Evolutionary conservation across 1,140 invertebrate species (phyloP).

Genomic region (Meloidogyne exigua): DNA sequence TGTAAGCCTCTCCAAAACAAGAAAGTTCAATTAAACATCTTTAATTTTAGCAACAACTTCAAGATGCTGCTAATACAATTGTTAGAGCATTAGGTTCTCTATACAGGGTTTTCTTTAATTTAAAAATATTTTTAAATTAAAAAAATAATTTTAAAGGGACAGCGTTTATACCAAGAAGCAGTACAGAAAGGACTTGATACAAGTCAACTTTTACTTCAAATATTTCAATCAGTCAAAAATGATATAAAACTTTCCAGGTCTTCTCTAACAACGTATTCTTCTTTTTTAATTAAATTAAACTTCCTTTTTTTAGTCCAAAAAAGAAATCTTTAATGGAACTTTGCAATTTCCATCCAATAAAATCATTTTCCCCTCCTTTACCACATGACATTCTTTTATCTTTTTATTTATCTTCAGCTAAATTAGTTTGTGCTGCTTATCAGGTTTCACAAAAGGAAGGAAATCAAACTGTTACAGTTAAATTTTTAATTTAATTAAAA

Average conservation of each 20-base stretch:
- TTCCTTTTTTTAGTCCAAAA: constrained; percentile 19
- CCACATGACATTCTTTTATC: constrained; percentile 57
- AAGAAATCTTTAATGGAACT: constrained; percentile 45
- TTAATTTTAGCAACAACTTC: constrained; percentile 32
- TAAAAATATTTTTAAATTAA: neutral
- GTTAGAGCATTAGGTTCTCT: constrained; percentile 37
- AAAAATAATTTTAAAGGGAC: constrained; percentile 32
- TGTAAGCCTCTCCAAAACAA: neutral
- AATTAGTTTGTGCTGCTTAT: constrained; percentile 45
- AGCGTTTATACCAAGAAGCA: neutral
- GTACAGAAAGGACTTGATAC: constrained; percentile 6
- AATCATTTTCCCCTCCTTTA: constrained; percentile 64
- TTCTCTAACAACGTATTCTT: constrained; percentile 20
- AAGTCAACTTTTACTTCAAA: constrained; percentile 23
- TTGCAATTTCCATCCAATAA: constrained; percentile 64
- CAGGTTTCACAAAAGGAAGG: constrained; percentile 17
- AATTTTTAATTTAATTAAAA: neutral
- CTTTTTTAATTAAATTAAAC: neutral
- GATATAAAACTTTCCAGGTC: constrained; percentile 28
- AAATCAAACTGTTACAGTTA: constrained; percentile 21
- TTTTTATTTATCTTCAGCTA: constrained; percentile 49
- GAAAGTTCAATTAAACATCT: neutral
- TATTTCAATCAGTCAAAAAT: constrained; percentile 22
- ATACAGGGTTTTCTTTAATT: neutral
- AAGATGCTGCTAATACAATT: constrained; percentile 35